These are phyloP conservation scores for Hymenopus coronatus DNA, from an alignment of 2,888 invertebrate genomes.

Conservation along the genomic window DNA sequence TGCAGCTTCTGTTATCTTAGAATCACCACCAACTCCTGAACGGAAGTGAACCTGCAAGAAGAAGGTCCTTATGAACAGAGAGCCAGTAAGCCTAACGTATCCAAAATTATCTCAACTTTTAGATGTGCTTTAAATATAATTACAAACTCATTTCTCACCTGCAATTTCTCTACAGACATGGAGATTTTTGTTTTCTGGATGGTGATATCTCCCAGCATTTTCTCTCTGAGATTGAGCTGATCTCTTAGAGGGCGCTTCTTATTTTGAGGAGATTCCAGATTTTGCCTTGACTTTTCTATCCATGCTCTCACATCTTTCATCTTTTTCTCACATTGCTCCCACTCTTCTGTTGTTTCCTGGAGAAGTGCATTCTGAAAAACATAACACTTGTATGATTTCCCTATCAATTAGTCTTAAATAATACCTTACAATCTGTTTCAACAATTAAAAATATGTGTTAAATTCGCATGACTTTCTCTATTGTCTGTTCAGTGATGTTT, in stretches of 20 bases:
- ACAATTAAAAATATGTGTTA: too few species aligned
- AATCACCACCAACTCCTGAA: conserved; percentile 77
- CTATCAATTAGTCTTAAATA: not conserved
- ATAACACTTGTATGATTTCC: not conserved
- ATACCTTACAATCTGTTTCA: too few species aligned
- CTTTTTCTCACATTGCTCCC: conserved; percentile 94
- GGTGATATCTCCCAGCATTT: conserved; percentile 80
- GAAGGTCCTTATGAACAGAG: not conserved
- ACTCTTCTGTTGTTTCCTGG: conserved; percentile 90
- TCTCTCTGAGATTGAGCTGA: conserved; percentile 81
- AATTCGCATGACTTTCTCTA: too few species aligned
- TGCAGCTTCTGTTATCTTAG: conserved; percentile 69
- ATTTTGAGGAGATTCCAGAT: conserved; percentile 75
- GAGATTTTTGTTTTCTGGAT: conserved; percentile 88
- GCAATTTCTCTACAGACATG: conserved; percentile 85
- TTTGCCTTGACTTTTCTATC: conserved; percentile 80
- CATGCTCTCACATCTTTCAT: conserved; percentile 84
- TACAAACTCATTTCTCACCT: conserved; percentile 55
- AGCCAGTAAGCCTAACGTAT: not conserved
- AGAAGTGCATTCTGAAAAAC: conserved; percentile 70
- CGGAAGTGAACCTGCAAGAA: conserved; percentile 75
- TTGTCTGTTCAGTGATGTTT: too few species aligned
- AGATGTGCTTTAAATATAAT: too few species aligned
- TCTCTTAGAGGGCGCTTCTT: conserved; percentile 85
- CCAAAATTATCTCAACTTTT: not conserved